Evolutionary conservation across 1,140 invertebrate genomes (phyloP), one percentile per base, ranked within the genome.

Genomic region (Apis florea): DNA sequence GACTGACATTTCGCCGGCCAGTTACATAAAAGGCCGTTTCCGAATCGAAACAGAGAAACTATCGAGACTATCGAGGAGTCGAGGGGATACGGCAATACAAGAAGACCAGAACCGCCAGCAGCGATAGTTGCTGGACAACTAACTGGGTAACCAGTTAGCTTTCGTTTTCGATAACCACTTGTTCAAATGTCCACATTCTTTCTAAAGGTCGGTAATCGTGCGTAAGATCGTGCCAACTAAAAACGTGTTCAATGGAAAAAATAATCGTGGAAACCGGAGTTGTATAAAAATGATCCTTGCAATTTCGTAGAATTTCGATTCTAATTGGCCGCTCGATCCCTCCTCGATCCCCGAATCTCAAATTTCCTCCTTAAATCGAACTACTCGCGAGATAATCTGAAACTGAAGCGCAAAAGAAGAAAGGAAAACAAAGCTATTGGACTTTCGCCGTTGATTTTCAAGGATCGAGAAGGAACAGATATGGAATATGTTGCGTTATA

Each of bases 101-200:
- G 70, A 80, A 74, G 70, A 72, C 71, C 40, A 81, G 79, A 81
- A 81, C 53, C 71, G 79, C 79, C 79, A 58, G 63, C 71, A 81
- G 79, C 71, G 79, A 81, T 81, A 81, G 79, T 81, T 81, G 79
- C 71, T n/a, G 79, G 79, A 74, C 79, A 81, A 81, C 69, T 26
- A 81, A 81, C 69, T 26, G 61, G 63, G 71, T 64, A 73, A 81
- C 79, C 79, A 61, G 79, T 74, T 47, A 59, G 79, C 79, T 81
- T 81, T 81, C 79, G 73, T 81, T 81, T 81, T 81, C 79, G 79
- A 81, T 81, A 81, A 81, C 79, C 64, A 49, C 79, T 74, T 66
- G 79, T 67, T 75, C 71, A 81, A 81, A 81, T 81, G 79, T 81
- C 79, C 75, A 53, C 79, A 81, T 81, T 81, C 79, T 81, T 74